Conservation (phyloP, 2,113 vertebrate species). For the Lethenteron reissneri region DNA sequence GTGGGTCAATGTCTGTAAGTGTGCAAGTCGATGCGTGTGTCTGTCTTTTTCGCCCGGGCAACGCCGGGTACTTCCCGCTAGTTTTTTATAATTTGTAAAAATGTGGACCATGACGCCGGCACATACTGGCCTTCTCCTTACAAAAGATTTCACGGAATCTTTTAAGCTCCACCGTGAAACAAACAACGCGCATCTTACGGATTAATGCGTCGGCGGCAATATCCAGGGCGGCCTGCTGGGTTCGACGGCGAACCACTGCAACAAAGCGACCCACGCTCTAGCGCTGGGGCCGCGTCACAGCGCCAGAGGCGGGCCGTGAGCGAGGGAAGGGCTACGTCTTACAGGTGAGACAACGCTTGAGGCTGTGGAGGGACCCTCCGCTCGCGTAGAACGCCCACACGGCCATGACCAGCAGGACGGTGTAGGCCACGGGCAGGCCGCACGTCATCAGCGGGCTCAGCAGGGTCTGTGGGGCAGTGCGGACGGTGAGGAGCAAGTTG, state of each 20-base stretch:
- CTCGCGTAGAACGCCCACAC: conserved; percentile 32
- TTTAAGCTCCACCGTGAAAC: neutral
- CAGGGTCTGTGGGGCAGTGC: conserved; percentile 22
- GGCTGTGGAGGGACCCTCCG: conserved; percentile 24
- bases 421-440: conserved; percentile 28
- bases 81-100: neutral
- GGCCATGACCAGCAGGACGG: conserved; percentile 25
- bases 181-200: neutral
- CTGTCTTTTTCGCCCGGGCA: neutral
- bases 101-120: neutral
- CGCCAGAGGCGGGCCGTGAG: too few relatives aligned
- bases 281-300: too few relatives aligned
- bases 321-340: conserved; percentile 14
- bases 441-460: conserved; percentile 32
- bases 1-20: neutral
- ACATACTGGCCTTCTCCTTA: neutral
- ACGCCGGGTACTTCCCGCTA: neutral
- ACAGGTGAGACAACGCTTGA: conserved; percentile 33
- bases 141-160: neutral
- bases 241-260: too few relatives aligned
- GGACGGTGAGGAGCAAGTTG: too few relatives aligned
- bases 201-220: neutral
- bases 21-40: neutral
- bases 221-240: too few relatives aligned
- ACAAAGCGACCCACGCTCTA: too few relatives aligned